A percentile compares a stretch with the other conserved stretches of the same genome.
These are phyloP conservation scores for Bothrops jararaca DNA, from an alignment of 2,113 vertebrate species.

Conservation along the genomic window DNA sequence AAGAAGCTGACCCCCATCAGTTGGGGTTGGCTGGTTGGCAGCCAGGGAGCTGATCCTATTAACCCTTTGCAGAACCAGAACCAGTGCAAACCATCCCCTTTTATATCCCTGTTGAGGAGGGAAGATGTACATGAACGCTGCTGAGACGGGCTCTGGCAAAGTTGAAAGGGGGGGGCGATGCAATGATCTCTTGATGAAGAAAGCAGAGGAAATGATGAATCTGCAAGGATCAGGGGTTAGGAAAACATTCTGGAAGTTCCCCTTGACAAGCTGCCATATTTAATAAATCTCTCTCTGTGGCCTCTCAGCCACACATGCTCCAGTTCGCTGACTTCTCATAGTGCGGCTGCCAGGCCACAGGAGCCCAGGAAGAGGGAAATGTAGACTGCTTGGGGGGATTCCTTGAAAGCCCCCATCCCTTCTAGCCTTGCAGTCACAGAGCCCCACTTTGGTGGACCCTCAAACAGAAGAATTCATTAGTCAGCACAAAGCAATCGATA, in stretches of 20 bases:
- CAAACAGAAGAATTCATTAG: constrained; percentile 79
- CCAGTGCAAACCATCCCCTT: background rate
- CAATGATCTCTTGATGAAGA: background rate
- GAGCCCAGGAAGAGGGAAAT: constrained; percentile 8
- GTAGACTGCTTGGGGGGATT: background rate
- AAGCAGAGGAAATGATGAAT: background rate
- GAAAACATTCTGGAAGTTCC: rapidly evolving
- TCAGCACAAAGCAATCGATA: constrained; percentile 72
- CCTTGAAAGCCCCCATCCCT: constrained; percentile 46
- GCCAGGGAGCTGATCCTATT: constrained; percentile 26
- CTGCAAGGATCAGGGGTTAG: background rate
- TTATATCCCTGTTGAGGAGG: background rate
- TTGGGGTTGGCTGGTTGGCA: constrained; percentile 21
- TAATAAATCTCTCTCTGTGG: rapidly evolving
- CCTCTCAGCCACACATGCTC: background rate
- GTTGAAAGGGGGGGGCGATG: rapidly evolving
- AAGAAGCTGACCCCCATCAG: constrained; percentile 20
- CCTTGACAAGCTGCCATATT: background rate
- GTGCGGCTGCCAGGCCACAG: background rate
- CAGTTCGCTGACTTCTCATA: background rate
- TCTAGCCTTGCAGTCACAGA: constrained; percentile 40
- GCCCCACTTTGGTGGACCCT: constrained; percentile 57
- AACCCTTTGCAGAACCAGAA: background rate
- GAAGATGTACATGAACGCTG: background rate
- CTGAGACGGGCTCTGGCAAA: background rate